Conservation (phyloP, 2,113 vertebrate genomes). For the Probosciger aterrimus region DNA sequence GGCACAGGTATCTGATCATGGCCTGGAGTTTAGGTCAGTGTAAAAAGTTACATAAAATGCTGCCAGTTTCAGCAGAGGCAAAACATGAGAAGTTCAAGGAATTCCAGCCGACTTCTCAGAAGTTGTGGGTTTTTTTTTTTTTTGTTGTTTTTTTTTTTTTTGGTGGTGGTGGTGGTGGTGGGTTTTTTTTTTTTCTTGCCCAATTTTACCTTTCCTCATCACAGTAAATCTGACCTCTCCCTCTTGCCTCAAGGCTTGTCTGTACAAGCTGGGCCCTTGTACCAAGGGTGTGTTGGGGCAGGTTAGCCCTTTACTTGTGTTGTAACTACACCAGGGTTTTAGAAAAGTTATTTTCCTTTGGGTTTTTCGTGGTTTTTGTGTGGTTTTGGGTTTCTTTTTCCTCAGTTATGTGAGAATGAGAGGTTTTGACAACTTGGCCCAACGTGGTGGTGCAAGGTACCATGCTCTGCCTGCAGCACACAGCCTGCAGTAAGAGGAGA, state of each 20-base stretch:
- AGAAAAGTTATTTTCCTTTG: background rate
- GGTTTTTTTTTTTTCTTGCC: background rate
- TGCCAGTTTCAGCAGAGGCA: background rate
- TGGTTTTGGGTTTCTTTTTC: background rate
- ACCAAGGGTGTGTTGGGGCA: background rate
- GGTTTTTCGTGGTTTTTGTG: too few relatives aligned
- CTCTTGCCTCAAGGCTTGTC: constrained; percentile 18
- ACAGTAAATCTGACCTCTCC: constrained; percentile 8
- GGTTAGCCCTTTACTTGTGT: background rate
- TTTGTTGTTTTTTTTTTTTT: too few relatives aligned
- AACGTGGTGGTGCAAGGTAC: background rate
- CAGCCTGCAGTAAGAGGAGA: background rate
- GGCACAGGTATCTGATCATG: background rate
- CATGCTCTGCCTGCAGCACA: background rate
- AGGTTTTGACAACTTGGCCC: background rate
- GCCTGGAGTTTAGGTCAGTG: background rate
- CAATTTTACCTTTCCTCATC: background rate
- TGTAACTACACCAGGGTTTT: background rate
- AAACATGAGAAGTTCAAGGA: background rate
- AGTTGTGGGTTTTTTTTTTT: too few relatives aligned
- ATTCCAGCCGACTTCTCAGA: background rate
- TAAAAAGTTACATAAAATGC: background rate
- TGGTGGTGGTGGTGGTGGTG: too few relatives aligned
- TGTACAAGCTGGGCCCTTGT: background rate
- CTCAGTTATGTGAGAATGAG: background rate